Conservation (phyloP, 2,113 vertebrate species). For the Antigone vipio region DNA sequence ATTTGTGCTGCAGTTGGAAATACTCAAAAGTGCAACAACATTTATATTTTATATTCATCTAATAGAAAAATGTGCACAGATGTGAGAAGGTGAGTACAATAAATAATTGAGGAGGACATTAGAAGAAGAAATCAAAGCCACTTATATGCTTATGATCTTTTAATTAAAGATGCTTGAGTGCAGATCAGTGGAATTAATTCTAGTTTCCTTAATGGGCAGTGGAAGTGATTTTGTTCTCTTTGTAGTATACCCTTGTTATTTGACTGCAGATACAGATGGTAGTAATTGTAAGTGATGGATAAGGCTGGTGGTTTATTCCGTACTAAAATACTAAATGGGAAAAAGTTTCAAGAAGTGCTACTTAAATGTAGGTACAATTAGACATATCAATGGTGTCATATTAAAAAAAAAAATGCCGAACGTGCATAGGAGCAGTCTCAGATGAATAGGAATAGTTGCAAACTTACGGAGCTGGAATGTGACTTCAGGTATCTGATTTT, state of each 20-base stretch:
- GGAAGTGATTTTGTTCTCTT: slow-evolving; percentile 34
- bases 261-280: slow-evolving; percentile 6
- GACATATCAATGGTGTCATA: background rate
- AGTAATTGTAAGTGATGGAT: background rate
- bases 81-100: slow-evolving; percentile 12
- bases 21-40: background rate
- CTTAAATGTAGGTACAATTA: background rate
- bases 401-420: background rate
- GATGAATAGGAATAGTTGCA: background rate
- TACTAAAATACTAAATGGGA: background rate
- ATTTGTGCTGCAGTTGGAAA: background rate
- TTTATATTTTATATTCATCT: slow-evolving; percentile 14
- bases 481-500: background rate
- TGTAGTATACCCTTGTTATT: background rate
- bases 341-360: background rate
- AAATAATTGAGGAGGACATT: slow-evolving; percentile 38
- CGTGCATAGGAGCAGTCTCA: background rate
- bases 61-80: slow-evolving; percentile 7
- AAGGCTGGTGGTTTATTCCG: background rate
- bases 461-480: background rate
- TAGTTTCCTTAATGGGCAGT: slow-evolving; percentile 7
- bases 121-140: slow-evolving; percentile 41
- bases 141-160: slow-evolving; percentile 45
- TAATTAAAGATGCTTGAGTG: slow-evolving; percentile 29
- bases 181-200: slow-evolving; percentile 42